Base-by-base conservation (phyloP, 2,888 invertebrate genomes). In the Hedya salicella region DNA sequence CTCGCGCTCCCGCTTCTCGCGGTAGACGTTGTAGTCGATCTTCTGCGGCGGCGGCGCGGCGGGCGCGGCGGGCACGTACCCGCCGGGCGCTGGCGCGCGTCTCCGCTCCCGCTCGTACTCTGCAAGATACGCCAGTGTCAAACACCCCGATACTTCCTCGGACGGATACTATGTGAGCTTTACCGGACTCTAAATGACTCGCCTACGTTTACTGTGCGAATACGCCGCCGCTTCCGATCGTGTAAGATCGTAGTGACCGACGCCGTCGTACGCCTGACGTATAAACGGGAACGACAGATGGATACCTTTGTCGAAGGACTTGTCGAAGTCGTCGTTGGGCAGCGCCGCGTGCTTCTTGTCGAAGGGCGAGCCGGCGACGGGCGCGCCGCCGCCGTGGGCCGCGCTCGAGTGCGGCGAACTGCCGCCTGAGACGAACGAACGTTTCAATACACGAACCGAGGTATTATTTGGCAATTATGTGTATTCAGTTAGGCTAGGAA, bases 1-100 rank as follows among this genome's bases (percentile, higher is more conserved):
- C 69, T 94, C 85, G 32, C 94, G 88, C 74, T 95, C 95, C 53
- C 94, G 91, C 77, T 95, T 94, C 78, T 95, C 95, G 19, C 94
- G 88, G 79, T 95, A 95, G 9, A 95, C 92, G 63, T 94, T 93
- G 73, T 94, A 93, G 77, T 93, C 93, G 62, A 93, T 92, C 75
- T 93, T 93, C 73, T 94, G 93, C 1, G 91, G 91, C 54, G 87
- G 83, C 25, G 91, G 80, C 64, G 88, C 79, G 62, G 86, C 77
- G 30, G 89, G 73, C 63, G 82, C 71, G 3, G 79, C 69, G 0
- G 92, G 91, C 1, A 91, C 90, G 73, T 92, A 92, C 1, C 91
- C 91, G 30, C 92, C 91, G 0, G 89, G 85, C 0, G 81, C 81
- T 0, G 88, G 89, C 66, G 86, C 87, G 0, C 91, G 85, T 19